These are phyloP conservation scores for Phyllostomus hastatus DNA, from an alignment of 2,113 vertebrate species.

Conservation along the genomic window DNA sequence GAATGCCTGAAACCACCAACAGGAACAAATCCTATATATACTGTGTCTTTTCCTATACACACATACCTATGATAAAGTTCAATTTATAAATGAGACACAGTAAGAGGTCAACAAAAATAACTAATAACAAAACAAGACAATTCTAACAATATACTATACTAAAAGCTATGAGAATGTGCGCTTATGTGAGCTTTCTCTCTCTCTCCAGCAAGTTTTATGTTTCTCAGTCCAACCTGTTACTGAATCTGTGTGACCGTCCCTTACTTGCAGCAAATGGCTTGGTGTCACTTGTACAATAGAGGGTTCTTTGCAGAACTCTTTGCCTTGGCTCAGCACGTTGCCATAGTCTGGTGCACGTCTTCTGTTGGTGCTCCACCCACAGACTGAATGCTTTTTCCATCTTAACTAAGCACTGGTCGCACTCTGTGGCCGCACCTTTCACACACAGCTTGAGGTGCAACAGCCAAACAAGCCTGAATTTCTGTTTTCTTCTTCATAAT, in stretches of 20 bases:
- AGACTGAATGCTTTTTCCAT: too few relatives aligned
- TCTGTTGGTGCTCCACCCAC: neutral
- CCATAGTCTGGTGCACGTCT: neutral
- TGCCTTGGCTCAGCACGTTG: neutral
- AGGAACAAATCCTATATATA: neutral
- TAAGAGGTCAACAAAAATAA: neutral
- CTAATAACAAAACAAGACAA: neutral
- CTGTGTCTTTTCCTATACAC: neutral
- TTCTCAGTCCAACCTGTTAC: too few relatives aligned
- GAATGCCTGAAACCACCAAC: neutral
- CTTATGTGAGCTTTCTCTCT: accelerated
- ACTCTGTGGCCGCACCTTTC: too few relatives aligned
- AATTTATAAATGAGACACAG: neutral
- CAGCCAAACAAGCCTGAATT: neutral
- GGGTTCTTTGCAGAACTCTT: neutral
- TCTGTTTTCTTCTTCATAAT: neutral
- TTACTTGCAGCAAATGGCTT: neutral
- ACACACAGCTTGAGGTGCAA: neutral
- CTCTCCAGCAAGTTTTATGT: neutral
- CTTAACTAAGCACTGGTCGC: neutral
- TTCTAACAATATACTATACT: neutral
- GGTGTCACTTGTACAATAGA: neutral
- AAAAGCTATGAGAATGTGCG: neutral
- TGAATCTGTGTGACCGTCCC: neutral
- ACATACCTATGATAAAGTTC: neutral